Conservation (phyloP, 2,888 invertebrate species). For the Euzophera pinguis region DNA sequence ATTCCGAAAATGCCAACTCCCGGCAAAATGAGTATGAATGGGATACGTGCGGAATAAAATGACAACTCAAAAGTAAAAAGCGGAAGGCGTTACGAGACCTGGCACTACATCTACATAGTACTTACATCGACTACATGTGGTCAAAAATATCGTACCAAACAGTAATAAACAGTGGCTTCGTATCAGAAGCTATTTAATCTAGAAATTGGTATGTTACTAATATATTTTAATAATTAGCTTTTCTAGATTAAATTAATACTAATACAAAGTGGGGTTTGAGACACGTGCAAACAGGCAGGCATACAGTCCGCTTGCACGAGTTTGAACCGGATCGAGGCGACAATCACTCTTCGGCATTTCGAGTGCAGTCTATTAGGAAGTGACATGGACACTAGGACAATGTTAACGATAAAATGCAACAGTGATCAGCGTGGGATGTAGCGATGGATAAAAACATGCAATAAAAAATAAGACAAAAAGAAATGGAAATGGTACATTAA, state of each 20-base stretch:
- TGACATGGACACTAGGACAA: slow-evolving; percentile 63
- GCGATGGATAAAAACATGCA: background rate
- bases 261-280: slow-evolving; percentile 29
- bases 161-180: slow-evolving; percentile 39
- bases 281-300: slow-evolving; percentile 35
- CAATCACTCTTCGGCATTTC: slow-evolving; percentile 75
- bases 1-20: slow-evolving; percentile 72
- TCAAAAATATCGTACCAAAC: slow-evolving; percentile 28
- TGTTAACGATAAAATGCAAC: background rate
- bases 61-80: slow-evolving; percentile 75
- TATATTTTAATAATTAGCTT: slow-evolving; percentile 21
- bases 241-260: slow-evolving; percentile 38
- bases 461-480: background rate
- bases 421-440: slow-evolving; percentile 21
- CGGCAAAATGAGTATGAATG: slow-evolving; percentile 81
- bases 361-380: slow-evolving; percentile 70
- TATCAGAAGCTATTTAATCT: slow-evolving; percentile 43
- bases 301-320: slow-evolving; percentile 30
- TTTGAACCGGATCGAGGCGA: slow-evolving; percentile 49
- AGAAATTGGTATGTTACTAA: slow-evolving; percentile 31
- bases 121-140: slow-evolving; percentile 54
- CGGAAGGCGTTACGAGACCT: slow-evolving; percentile 68
- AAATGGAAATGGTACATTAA: slow-evolving; percentile 13
- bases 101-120: slow-evolving; percentile 68
- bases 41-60: slow-evolving; percentile 81